phyloP scores from a whole-genome alignment of 2,113 vertebrate genomes.

The Phyllopteryx taeniolatus region DNA sequence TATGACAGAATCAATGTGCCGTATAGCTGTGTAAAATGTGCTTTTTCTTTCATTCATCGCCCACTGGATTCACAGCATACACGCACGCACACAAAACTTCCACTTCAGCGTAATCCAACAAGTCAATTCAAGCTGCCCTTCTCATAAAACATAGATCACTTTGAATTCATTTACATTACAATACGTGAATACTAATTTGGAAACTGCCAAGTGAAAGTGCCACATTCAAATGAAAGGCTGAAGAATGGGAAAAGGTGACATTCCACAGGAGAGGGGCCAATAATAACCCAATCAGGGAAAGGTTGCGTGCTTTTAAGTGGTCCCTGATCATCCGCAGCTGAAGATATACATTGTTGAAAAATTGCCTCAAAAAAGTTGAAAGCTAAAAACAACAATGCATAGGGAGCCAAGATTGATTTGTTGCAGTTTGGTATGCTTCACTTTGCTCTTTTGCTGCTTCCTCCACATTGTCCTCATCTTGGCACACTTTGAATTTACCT shows the following conservation, averaged over 20 bases:
- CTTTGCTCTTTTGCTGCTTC: background rate
- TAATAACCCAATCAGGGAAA: background rate
- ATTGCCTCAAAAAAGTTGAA: background rate
- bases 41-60: slow-evolving; percentile 58
- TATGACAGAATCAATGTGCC: slow-evolving; percentile 58
- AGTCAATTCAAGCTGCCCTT: slow-evolving; percentile 34
- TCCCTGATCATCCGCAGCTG: background rate
- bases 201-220: slow-evolving; percentile 22
- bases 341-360: background rate
- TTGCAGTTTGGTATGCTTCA: background rate
- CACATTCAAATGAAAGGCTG: slow-evolving; percentile 1
- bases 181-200: slow-evolving; percentile 29
- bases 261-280: background rate
- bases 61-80: slow-evolving; percentile 36
- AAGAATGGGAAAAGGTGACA: background rate
- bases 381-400: background rate
- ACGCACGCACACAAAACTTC: slow-evolving; percentile 32
- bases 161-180: slow-evolving; percentile 29
- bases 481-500: slow-evolving; percentile 11
- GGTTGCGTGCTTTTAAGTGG: background rate
- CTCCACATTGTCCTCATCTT: slow-evolving; percentile 7
- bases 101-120: slow-evolving; percentile 45
- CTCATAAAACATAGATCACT: slow-evolving; percentile 38
- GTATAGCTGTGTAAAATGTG: slow-evolving; percentile 29
- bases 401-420: background rate